A percentile compares a stretch with the other conserved stretches of the same genome.
Conservation (phyloP, 1,140 invertebrate species). For the Caenorhabditis tropicalis region DNA sequence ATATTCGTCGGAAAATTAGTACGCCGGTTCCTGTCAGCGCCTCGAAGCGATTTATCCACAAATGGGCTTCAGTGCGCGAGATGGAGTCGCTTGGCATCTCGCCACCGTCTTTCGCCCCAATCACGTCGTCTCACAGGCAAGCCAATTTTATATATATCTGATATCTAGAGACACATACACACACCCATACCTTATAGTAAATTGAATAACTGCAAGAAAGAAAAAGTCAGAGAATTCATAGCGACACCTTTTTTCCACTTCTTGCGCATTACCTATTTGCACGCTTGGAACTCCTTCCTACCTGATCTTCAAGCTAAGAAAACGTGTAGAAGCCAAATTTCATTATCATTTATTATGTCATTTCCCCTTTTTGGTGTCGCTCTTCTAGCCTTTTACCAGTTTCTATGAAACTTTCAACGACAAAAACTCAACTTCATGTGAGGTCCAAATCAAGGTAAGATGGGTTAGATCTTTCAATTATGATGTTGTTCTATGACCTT, state of each 20-base stretch:
- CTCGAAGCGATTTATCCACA: constrained; percentile 16
- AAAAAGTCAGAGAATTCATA: neutral
- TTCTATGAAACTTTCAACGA: neutral
- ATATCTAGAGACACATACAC: neutral
- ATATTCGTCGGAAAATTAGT: constrained; percentile 40
- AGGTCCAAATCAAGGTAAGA: constrained; percentile 1
- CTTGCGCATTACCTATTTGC: neutral
- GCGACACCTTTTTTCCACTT: neutral
- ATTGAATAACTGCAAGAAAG: constrained; percentile 16
- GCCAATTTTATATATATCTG: neutral
- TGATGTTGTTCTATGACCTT: neutral
- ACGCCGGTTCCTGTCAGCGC: constrained; percentile 2
- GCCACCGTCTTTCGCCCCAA: neutral
- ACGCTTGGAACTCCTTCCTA: neutral
- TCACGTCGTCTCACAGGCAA: constrained; percentile 27
- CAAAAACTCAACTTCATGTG: neutral
- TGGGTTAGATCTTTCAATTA: too few relatives aligned
- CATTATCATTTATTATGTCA: constrained; percentile 17
- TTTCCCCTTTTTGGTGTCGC: neutral
- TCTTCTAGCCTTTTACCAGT: neutral
- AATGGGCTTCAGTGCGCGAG: constrained; percentile 38
- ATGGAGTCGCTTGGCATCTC: constrained; percentile 28
- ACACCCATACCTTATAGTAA: neutral
- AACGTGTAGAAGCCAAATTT: neutral
- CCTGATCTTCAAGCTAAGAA: neutral